Base-by-base conservation (phyloP, 2,113 vertebrate genomes). In the Apistogramma diplotaenia region DNA sequence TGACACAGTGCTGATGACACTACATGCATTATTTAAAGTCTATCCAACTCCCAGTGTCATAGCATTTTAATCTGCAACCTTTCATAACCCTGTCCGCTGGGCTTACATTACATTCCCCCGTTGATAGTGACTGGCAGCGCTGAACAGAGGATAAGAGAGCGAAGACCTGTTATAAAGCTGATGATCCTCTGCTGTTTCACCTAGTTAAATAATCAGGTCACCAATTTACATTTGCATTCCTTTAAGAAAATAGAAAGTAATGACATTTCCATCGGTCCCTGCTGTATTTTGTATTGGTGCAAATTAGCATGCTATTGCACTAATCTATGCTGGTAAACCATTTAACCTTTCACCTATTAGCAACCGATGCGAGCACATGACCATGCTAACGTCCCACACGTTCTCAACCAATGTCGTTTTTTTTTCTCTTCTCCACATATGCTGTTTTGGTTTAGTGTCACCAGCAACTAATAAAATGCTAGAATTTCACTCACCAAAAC, bases 21-120 rank as follows among this genome's bases (percentile, higher is more conserved):
- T 2, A 31, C 87, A 88, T 88, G 74, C 79, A 89, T 90, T 89
- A 92, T 92, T 92, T 65, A 92, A 74, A 80, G 74, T 74, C 83
- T 54, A 55, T 75, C 65, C 83, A 78, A 8, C 87, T 82, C 76
- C 51, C 78, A 18, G 72, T 55, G 82, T 80, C 84, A 23, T 13
- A 40, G 85, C 78, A 74, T 73, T 89, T 90, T 71, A 74, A 85
- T 88, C 62, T 81, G 71, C 65, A 46, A 21, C 84, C 84, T 84
- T 83, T 83, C 55, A 61, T n/a, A 62, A 21, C 71, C 83, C 29
- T 10, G 31, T 37, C 78, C 43, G 65, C 31, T 10, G 76, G 43
- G 76, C 27, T 85, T 25, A 2, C 13, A 65, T 62, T 60, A 72
- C 59, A 1, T 18, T 25, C 27, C 53, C 35, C 46, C 59, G 15